Conservation (phyloP, 2,113 vertebrate genomes). For the Trogon melanurus region DNA sequence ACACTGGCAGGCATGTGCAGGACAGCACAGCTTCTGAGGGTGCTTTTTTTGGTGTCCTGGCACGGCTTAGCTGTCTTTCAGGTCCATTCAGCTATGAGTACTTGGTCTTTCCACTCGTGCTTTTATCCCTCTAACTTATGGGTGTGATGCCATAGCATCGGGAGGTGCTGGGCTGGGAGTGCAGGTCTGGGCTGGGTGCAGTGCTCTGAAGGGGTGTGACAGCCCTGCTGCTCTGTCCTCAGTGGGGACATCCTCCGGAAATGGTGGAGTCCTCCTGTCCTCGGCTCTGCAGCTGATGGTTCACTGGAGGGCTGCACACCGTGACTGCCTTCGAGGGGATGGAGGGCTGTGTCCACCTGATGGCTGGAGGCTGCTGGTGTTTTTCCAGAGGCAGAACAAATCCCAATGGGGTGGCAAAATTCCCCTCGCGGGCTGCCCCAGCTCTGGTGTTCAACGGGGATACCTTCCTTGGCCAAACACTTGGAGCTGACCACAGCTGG, state of each 20-base stretch:
- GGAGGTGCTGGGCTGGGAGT: background rate
- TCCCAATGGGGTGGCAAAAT: background rate
- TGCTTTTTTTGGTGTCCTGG: background rate
- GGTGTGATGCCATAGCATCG: too few relatives aligned
- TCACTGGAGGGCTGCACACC: background rate
- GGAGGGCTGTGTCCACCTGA: background rate
- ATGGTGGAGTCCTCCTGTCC: background rate
- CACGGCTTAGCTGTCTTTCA: background rate
- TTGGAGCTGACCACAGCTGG: background rate
- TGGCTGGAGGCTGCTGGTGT: background rate
- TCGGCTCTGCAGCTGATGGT: background rate
- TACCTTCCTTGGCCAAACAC: background rate
- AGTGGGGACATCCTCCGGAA: background rate
- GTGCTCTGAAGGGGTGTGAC: background rate
- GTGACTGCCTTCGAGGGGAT: background rate
- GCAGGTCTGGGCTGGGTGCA: background rate
- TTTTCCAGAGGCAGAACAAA: background rate
- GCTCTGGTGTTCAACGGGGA: too few relatives aligned
- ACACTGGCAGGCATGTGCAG: background rate
- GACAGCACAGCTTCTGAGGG: background rate
- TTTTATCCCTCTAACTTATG: too few relatives aligned
- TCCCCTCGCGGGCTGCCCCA: background rate
- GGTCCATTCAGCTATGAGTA: background rate
- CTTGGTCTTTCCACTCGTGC: background rate
- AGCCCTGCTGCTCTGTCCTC: background rate